Base-by-base conservation (phyloP, 2,888 invertebrate genomes). In the Chalcis sispes region DNA sequence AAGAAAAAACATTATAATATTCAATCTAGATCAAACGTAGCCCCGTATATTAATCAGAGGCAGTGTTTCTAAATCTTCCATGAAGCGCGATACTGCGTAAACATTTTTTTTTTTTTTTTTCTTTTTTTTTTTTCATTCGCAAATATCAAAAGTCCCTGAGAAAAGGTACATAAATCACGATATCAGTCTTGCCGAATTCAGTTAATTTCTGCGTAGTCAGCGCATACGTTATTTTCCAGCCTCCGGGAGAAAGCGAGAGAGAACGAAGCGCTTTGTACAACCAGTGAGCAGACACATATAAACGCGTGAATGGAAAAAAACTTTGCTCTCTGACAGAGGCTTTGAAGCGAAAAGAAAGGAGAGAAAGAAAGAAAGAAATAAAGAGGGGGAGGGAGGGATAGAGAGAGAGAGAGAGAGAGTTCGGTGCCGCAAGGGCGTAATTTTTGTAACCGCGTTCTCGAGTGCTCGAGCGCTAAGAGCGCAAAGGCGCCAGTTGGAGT, bases 181-280 rank as follows among this genome's bases (percentile, higher is more conserved):
- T 74, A 69, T 61, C 74, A 54, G 67, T 36, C 29, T 52, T 61
- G 61, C 32, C 56, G 74, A 69, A 56, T 74, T 62, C 67, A 74
- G 67, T 74, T 69, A 74, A 74, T 74, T 74, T 74, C 54, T 74
- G 74, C 69, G 5, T 18, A 62, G 74, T 74, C 74, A 74, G 74
- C 74, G 67, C 59, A 67, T 72, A 64, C 56, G 56, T 56, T 72
- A 72, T 72, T 46, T 59, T 27, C 50, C 48, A 2, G 42, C 42
- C 54, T 52, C 42, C 8, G 20, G 18, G 59, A 32, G 36, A 58
- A n/a, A 36, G 42, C 7, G 15, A 40, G 23, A 13, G 15, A 32
- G 25, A 23, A 4, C 27, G 36, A 18, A 10, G 8, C 10, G n/a
- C n/a, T n/a, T 4, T 4, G 10, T 15, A 13, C 13, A 23, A 15